Base-by-base conservation (phyloP, 2,888 invertebrate genomes). In the Eupeodes latifasciatus region DNA sequence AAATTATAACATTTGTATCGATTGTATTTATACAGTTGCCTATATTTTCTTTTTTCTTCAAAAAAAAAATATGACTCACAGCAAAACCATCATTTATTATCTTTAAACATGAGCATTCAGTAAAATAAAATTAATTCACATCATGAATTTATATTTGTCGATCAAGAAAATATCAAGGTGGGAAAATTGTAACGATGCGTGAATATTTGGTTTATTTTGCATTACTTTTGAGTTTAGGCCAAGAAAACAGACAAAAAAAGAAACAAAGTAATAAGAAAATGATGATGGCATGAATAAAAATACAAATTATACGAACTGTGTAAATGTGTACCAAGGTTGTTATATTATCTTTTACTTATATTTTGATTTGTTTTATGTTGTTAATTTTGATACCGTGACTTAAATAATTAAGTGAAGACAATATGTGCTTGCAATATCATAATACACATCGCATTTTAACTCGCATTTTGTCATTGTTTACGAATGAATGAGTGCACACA, bases 331-430 rank as follows among this genome's bases (percentile, higher is more conserved):
- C 88, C 88, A 88, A 88, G 88, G 88, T 75, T 85, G 78, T 44
- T 64, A 71, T 76, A 74, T 77, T 84, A 81, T 44, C 11, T 69
- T 88, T 84, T 81, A 84, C 81, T 88, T 85, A 66, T 81, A 78
- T 40, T 81, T 78, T 85, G 85, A 88, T 81, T 77, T 66, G 84
- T 85, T 88, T 88, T 88, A 71, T 75, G 88, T 81, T 81, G 84
- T 85, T 88, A 88, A 88, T 88, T 88, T 88, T 53, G 78, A 88
- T 88, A 85, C 88, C 88, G 88, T 88, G 88, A 88, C 88, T 85
- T 75, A 88, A 88, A 88, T 88, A 88, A 88, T 88, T 88, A 88
- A 88, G 85, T 85, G 88, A 84, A 81, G 88, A 84, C 88, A 88
- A 81, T 84, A 75, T 75, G 64, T 71, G 71, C 77, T 88, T 84